Conservation (phyloP, 2,888 invertebrate species). For the Lepidonotus clava region DNA sequence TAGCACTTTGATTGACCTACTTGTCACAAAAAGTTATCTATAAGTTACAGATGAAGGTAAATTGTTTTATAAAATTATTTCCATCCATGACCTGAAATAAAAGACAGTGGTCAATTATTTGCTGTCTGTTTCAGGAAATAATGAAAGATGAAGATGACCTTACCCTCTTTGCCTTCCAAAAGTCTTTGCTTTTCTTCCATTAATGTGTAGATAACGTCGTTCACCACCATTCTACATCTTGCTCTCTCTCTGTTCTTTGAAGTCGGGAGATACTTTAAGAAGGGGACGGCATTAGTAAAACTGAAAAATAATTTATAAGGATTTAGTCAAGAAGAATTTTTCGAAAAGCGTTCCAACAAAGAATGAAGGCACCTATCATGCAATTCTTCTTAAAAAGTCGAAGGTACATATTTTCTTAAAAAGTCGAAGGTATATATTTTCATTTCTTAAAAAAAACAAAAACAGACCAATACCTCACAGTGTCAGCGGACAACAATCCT, state of each 20-base stretch:
- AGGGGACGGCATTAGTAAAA: background rate
- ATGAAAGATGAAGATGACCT: too few species aligned
- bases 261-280: background rate
- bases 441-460: background rate
- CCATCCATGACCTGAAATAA: too few species aligned
- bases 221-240: background rate
- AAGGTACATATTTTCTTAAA: background rate
- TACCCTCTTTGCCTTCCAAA: background rate
- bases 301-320: background rate
- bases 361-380: background rate
- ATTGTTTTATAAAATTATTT: too few species aligned
- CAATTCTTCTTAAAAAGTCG: background rate
- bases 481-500: background rate
- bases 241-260: background rate
- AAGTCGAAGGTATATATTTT: background rate
- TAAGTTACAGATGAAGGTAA: too few species aligned
- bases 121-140: too few species aligned
- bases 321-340: background rate
- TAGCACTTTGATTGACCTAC: too few species aligned
- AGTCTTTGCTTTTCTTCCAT: background rate
- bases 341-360: background rate
- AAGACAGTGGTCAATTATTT: too few species aligned
- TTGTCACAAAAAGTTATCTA: too few species aligned
- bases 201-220: background rate
- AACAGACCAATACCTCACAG: constrained; percentile 37